Evolutionary conservation across 2,113 vertebrate species (phyloP).

Genomic region (Otis tarda): DNA sequence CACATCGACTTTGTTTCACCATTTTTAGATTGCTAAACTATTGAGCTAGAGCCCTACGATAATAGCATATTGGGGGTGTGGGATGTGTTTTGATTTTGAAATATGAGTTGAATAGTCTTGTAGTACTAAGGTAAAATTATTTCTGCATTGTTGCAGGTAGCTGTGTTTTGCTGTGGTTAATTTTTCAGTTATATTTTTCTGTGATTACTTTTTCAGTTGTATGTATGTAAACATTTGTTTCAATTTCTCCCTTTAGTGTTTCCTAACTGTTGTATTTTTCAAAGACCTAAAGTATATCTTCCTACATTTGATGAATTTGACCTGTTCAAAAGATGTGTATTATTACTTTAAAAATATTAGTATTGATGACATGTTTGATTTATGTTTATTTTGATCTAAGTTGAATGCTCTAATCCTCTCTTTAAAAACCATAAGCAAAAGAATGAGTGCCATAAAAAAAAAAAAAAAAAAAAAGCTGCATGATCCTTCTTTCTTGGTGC

Average conservation of each 20-base stretch:
- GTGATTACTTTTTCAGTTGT: background rate
- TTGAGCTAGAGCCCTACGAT: background rate
- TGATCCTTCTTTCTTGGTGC: background rate
- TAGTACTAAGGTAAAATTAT: background rate
- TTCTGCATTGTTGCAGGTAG: background rate
- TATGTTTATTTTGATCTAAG: constrained; percentile 20
- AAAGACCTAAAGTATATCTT: background rate
- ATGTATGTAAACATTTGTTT: background rate
- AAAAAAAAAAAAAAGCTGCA: background rate
- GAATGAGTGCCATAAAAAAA: background rate
- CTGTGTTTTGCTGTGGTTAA: background rate
- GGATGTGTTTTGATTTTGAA: background rate
- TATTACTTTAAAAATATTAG: background rate
- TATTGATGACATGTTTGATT: background rate
- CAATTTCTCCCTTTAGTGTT: background rate
- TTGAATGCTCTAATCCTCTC: constrained; percentile 15
- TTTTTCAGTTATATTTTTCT: background rate
- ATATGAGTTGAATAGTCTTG: background rate
- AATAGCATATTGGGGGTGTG: background rate
- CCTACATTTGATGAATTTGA: constrained; percentile 27
- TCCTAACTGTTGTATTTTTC: background rate
- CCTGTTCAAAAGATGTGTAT: background rate
- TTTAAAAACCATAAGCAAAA: constrained; percentile 1
- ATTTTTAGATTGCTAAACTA: background rate
- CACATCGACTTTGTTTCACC: background rate